Base-by-base conservation (phyloP, 2,113 vertebrate genomes). In the Apus apus region DNA sequence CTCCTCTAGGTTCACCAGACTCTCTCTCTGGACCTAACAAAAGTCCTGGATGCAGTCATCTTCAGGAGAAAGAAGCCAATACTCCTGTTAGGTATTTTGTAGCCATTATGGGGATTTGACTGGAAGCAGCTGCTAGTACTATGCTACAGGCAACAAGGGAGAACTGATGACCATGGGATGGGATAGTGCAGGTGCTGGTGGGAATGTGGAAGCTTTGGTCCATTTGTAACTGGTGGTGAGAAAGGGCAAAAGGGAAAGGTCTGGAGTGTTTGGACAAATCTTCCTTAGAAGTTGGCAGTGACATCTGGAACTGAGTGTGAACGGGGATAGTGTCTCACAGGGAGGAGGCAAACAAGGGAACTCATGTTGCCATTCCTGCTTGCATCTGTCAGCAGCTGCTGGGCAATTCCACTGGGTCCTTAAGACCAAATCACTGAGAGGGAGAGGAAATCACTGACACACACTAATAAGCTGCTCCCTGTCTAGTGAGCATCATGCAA, bases 51-150 rank as follows among this genome's bases (percentile, higher is more conserved):
- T 78, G 92, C 92, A 71, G 96, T 99, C 38, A 97, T 98, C 54
- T 96, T 99, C 92, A 98, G 97, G 23, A 99, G 98, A 85, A 98
- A 98, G 96, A 98, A 98, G 85, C 96, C 97, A 53, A 89, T 98
- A 34, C 93, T 99, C 72, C 95, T 98, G 60, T 98, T 99, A 96
- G 99, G 99, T 99, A 98, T 96, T 87, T 84, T 84, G 36, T n/a
- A 26, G 54, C 36, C 66, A 19, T 84, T 92, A n/a, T 15, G 36
- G 65, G n/a, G 45, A 71, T 90, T 79, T 93, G 25, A 51, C 20
- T 94, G 76, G 67, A 65, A 91, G 50, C 54, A 76, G 66, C 29
- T 65, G 23, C 60, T 84, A 38, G 22, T 78, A 77, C n/a, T 9
- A 38, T 48, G 45, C 53, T 72, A 65, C 16, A 79, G 54, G 62